Evolutionary conservation across 37 sponge, comb jelly and placozoan genomes (phyloP), one percentile per base, ranked within the genome.

Genomic region (Ephydatia muelleri): DNA sequence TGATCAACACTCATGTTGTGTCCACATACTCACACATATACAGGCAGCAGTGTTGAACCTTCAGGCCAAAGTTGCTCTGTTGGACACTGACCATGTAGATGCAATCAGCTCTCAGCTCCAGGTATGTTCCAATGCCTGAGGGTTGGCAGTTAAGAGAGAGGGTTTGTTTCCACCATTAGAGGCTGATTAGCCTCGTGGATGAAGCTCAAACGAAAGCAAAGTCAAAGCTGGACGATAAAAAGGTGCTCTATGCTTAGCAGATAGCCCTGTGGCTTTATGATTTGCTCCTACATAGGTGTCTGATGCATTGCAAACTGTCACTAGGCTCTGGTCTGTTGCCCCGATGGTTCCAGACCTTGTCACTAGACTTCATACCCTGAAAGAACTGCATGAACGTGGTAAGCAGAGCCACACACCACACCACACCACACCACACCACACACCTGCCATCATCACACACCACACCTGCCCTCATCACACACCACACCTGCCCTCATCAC

Each of bases 311-410:
- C 83, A 91, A 49, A 70, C 48, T 14, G 79, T 91, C 9, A 31
- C 35, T 0, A 16, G 40, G n/a, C 22, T 86, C 19, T 21, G 37
- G 5, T 6, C 75, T 11, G 70, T 91, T 11, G 79, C 77, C 68
- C 82, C 91, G 2, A 79, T 91, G 33, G 31, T 91, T 13, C 91
- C 91, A 27, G 91, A 91, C 38, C 73, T 91, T 71, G 91, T 91
- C 0, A 76, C 43, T 22, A 68, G 91, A 23, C 83, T 91, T 0
- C 91, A 91, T 49, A 65, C 86, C 11, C 77, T 91, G 47, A 91
- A 78, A 75, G 91, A 86, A 0, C 68, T 91, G 9, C 91, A 91
- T n/a, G 76, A 84, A 68, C 77, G 82, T 64, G 75, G 83, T 83
- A 21, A 67, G 70, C n/a, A n/a, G n/a, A n/a, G n/a, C n/a, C n/a